A percentile compares a stretch with the other conserved stretches of the same genome.
Evolutionary conservation across 2,797 vertebrate species (phyloP).

Genomic region (Rhodeus uyekii): DNA sequence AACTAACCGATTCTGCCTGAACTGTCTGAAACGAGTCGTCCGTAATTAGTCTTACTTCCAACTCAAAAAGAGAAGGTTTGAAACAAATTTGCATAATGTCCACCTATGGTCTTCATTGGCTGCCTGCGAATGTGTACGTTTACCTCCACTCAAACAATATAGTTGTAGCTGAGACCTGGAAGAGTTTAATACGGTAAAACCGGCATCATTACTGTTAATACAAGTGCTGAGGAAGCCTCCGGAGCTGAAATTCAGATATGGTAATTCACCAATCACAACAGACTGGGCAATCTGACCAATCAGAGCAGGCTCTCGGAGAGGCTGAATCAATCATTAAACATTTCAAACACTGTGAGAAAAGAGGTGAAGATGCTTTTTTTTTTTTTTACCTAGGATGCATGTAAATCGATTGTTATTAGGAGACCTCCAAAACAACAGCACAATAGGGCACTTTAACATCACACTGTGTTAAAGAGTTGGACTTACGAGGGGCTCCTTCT

Average conservation of each 20-base stretch:
- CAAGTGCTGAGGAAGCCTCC: not conserved
- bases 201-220: not conserved
- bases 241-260: not conserved
- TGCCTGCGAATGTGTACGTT: not conserved
- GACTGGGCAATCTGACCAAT: not conserved
- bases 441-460: not conserved
- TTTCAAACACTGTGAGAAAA: not conserved
- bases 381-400: not conserved
- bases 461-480: conserved; percentile 7
- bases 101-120: not conserved
- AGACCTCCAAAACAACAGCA: not conserved
- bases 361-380: not conserved
- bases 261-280: not conserved
- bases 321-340: not conserved
- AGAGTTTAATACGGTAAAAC: not conserved
- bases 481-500: conserved; percentile 97
- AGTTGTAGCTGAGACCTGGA: no score
- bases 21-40: not conserved
- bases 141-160: no score
- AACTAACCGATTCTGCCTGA: no score
- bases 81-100: not conserved
- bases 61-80: not conserved
- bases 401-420: not conserved
- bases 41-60: not conserved
- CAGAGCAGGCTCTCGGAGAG: not conserved